Percentiles rank a stretch among this genome's conserved stretches.
Evolutionary conservation across 2,113 vertebrate genomes (phyloP).

Genomic region (Fregetta grallaria): DNA sequence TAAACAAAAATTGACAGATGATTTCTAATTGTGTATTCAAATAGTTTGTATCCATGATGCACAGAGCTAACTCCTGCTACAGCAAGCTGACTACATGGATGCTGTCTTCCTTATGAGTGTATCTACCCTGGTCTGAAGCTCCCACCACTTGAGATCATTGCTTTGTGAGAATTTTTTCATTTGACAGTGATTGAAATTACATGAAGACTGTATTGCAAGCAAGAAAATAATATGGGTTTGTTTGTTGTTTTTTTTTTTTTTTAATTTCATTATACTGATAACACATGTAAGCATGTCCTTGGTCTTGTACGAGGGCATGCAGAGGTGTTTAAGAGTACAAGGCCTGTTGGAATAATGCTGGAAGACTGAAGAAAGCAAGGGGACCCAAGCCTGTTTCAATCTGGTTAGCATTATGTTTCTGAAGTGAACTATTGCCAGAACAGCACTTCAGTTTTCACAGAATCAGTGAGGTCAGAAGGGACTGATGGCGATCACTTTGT

Average conservation of each 20-base stretch:
- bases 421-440: neutral
- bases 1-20: neutral
- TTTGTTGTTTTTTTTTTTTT: neutral
- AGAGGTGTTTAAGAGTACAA: neutral
- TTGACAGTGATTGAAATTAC: neutral
- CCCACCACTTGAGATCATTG: neutral
- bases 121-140: accelerated
- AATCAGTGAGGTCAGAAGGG: neutral
- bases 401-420: neutral
- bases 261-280: neutral
- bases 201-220: neutral
- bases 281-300: neutral
- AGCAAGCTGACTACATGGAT: neutral
- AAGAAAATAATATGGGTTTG: neutral
- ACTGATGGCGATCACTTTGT: neutral
- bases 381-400: neutral
- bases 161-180: neutral
- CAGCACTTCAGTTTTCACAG: neutral
- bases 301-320: neutral
- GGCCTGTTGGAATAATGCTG: neutral
- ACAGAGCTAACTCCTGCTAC: neutral
- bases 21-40: neutral
- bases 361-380: neutral
- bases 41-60: neutral
- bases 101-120: neutral